Percentiles rank a stretch among this genome's conserved stretches.
Evolutionary conservation across 2,888 invertebrate genomes (phyloP).

Genomic region (Lamellibrachia satsuma): DNA sequence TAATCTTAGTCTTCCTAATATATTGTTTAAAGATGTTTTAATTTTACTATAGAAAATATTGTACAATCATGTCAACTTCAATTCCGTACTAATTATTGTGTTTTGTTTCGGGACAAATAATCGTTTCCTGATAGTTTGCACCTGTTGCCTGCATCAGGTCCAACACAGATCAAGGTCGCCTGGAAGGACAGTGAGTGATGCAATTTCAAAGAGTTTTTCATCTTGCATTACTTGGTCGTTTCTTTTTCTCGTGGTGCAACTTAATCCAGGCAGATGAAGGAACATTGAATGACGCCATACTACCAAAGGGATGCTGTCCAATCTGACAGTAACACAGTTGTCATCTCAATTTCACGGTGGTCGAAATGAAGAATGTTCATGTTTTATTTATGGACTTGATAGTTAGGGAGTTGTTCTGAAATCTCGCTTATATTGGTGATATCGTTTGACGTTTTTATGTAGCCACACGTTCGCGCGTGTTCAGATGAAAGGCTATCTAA

Average conservation of each 20-base stretch:
- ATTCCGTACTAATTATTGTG: no score
- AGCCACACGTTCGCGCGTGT: neutral
- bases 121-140: neutral
- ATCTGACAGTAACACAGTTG: neutral
- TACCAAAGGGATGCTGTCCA: neutral
- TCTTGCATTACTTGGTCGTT: neutral
- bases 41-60: no score
- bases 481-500: conserved; percentile 10
- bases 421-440: neutral
- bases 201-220: neutral
- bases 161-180: neutral
- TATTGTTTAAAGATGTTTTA: no score
- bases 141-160: neutral
- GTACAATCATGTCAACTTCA: no score
- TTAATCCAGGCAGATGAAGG: neutral
- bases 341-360: neutral
- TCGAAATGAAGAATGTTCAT: neutral
- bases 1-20: no score
- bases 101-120: no score
- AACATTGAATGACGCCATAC: neutral
- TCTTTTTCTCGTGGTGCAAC: neutral
- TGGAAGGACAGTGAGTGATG: neutral
- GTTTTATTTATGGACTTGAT: neutral
- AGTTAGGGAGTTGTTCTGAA: neutral
- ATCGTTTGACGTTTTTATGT: neutral